Evolutionary conservation across 2,888 invertebrate genomes (phyloP), one percentile per base, ranked within the genome.

Genomic region (Bhutanitis thaidina): DNA sequence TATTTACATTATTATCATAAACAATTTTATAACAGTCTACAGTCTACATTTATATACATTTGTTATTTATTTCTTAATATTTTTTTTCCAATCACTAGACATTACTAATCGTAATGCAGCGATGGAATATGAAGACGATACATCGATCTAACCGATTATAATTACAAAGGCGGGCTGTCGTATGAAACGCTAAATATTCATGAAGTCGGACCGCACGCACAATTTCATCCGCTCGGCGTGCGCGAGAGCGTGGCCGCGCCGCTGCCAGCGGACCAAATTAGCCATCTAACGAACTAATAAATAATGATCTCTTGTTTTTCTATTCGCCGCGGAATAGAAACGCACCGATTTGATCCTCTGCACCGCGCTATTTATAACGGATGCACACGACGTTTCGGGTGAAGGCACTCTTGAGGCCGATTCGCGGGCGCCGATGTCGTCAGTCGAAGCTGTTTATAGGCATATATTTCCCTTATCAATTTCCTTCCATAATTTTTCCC

Each of bases 251-350:
- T 84, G 55, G 90, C 91, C 72, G 71, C 70, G 77, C 67, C 77
- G 77, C 80, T 81, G 85, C 81, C 87, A 77, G 65, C 78, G 76
- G 85, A 88, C 89, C 87, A 87, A 89, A 89, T 89, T 89, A 89
- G 80, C 85, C 79, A 82, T 81, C 86, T 86, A 84, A 85, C 87
- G 78, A 82, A 87, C 84, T 89, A 87, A 89, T 89, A 89, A 89
- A 89, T 89, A 83, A 89, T 87, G 78, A 81, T 87, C 87, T 88
- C 84, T 89, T 89, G 85, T 89, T 89, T 88, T 89, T 89, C 88
- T 86, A 86, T 85, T 81, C 80, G 71, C 67, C 72, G 74, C 73
- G 77, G 80, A 84, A 88, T 89, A 88, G 88, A 87, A 83, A 80
- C 80, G 85, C 82, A 77, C 69, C 76, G 74, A 70, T 70, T 76